Evolutionary conservation across 2,888 invertebrate species (phyloP), one percentile per base, ranked within the genome.

Genomic region (Diaperis boleti): DNA sequence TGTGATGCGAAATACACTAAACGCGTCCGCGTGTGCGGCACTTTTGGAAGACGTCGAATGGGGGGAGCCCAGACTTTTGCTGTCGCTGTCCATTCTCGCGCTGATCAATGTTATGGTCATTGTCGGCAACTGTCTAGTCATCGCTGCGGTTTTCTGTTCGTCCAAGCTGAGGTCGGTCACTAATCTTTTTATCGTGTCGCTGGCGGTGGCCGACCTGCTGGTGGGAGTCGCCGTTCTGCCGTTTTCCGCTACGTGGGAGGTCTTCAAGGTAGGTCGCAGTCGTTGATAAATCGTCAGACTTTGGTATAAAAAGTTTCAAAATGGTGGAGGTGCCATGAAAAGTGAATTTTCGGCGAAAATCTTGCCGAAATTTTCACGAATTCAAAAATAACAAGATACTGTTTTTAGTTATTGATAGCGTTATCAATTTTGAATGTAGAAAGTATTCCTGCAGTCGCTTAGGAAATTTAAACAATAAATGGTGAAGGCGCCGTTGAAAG

Each of bases 151-250:
- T 61, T 91, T 93, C 79, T 92, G 93, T 81, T 92, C 92, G 7
- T 92, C 92, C 65, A 96, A 96, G 82, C 86, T 98, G 70, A 88
- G 97, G 70, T 95, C 95, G 70, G 96, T 97, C 72, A 98, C 97
- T 66, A 98, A 98, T 82, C 88, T 95, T 78, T 96, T 98, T 85
- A 97, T 98, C 79, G 95, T 97, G 66, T 97, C 96, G 42, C 86
- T 98, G 76, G 98, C 98, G 0, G 94, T 96, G 13, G 97, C 98
- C 41, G 98, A 98, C 83, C 86, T 98, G 64, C 85, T 96, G 77
- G 95, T 98, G n/a, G 98, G 98, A 1, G 84, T 97, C 3, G 92
- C 95, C 14, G 97, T 98, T 45, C 86, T 98, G 73, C 98, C 98
- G 1, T 98, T 98, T 83, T 96, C 96, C 17, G 94, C 97, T 54